These are phyloP conservation scores for Chelon auratus DNA, from an alignment of 2,797 vertebrate genomes.

Conservation along the genomic window DNA sequence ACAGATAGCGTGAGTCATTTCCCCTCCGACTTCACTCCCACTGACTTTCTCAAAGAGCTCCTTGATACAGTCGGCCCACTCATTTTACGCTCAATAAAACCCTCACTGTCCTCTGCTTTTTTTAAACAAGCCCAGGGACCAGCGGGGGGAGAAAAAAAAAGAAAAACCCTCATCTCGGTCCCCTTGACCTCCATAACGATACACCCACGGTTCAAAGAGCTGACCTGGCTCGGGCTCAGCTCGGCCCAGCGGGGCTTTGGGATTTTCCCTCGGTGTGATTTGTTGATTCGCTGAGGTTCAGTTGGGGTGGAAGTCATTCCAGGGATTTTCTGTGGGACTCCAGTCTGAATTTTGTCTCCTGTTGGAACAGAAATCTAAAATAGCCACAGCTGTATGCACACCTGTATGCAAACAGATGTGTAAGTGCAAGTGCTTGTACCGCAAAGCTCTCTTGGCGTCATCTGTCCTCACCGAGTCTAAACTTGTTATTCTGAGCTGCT, in stretches of 20 bases:
- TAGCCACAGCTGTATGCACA: neutral
- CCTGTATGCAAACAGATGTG: too few species aligned
- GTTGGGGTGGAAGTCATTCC: conserved; percentile 30
- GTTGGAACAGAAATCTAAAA: conserved; percentile 11
- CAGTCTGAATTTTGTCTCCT: conserved; percentile 22
- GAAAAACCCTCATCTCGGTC: conserved; percentile 29
- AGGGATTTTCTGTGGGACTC: conserved; percentile 25
- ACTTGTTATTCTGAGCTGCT: too few species aligned
- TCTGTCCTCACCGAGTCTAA: too few species aligned
- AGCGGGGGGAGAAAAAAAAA: conserved; percentile 26
- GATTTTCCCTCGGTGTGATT: conserved; percentile 55
- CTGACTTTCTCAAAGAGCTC: conserved; percentile 69
- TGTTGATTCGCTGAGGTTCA: conserved; percentile 58
- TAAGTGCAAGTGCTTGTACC: too few species aligned
- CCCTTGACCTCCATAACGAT: conserved; percentile 43
- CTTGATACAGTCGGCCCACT: conserved; percentile 65
- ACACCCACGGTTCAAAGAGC: conserved; percentile 40
- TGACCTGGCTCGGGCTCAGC: conserved; percentile 12
- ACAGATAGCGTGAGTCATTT: conserved; percentile 67
- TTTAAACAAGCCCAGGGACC: conserved; percentile 34
- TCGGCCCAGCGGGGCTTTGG: conserved; percentile 26
- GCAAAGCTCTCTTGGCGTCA: too few species aligned
- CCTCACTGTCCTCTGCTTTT: conserved; percentile 58
- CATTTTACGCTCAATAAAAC: conserved; percentile 62
- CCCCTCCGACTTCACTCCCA: conserved; percentile 55